Percentiles rank a stretch among this genome's conserved stretches.
Evolutionary conservation across 2,888 invertebrate genomes (phyloP).

Genomic region (Gymnosoma rotundatum): DNA sequence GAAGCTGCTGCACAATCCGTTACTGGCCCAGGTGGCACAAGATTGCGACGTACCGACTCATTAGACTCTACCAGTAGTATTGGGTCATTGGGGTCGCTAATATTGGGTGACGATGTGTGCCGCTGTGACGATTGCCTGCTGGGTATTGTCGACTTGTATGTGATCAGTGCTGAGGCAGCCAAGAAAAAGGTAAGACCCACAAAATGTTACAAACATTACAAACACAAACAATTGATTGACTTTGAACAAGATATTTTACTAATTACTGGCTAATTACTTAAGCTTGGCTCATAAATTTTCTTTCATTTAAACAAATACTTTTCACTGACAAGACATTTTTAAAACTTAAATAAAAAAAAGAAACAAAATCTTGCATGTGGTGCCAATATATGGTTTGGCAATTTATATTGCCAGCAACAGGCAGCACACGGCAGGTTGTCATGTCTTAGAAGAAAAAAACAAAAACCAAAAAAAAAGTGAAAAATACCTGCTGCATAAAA

Average conservation of each 20-base stretch:
- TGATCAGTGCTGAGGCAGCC: conserved; percentile 83
- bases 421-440: conserved; percentile 61
- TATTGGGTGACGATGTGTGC: conserved; percentile 87
- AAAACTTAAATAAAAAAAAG: not conserved
- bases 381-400: conserved; percentile 31
- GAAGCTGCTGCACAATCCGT: conserved; percentile 85
- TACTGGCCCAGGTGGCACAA: conserved; percentile 81
- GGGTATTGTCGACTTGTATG: conserved; percentile 90
- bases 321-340: not conserved
- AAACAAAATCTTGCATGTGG: conserved; percentile 38
- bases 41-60: conserved; percentile 88
- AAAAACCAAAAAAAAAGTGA: not conserved
- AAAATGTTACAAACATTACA: not conserved
- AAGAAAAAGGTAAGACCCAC: conserved; percentile 85
- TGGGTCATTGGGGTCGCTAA: conserved; percentile 86
- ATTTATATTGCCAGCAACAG: conserved; percentile 42
- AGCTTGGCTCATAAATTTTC: conserved; percentile 18
- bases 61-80: conserved; percentile 89
- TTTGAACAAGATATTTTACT: conserved; percentile 71
- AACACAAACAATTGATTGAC: conserved; percentile 67
- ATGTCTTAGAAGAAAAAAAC: conserved; percentile 1
- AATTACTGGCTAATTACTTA: conserved; percentile 72
- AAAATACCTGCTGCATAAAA: conserved; percentile 12
- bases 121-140: conserved; percentile 92
- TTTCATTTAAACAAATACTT: conserved; percentile 46